Evolutionary conservation across 2,113 vertebrate genomes (phyloP).

Genomic region (Syngnathoides biaculeatus): DNA sequence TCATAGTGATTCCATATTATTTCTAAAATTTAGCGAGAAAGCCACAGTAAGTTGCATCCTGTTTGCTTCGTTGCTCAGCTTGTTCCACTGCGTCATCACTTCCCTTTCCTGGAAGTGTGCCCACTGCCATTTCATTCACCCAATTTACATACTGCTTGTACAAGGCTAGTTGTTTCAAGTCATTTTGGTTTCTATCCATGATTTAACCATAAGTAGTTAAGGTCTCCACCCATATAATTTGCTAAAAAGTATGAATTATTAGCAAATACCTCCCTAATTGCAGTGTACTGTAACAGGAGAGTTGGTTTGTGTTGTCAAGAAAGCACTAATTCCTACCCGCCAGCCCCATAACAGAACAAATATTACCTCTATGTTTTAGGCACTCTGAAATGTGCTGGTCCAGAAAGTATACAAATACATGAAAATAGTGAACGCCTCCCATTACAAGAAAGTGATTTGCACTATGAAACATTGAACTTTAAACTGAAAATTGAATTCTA

Average conservation of each 20-base stretch:
- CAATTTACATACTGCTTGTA: slow-evolving; percentile 60
- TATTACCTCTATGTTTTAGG: too few species aligned
- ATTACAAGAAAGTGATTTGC: not conserved
- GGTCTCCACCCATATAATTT: not conserved
- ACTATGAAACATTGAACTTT: not conserved
- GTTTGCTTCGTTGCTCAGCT: slow-evolving; percentile 68
- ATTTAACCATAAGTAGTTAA: slow-evolving; percentile 2
- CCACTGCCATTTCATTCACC: slow-evolving; percentile 43
- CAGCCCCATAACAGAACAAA: not conserved
- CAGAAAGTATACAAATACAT: slow-evolving; percentile 1
- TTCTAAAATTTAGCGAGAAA: slow-evolving; percentile 70
- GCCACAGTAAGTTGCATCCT: slow-evolving; percentile 73
- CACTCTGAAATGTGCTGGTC: too few species aligned
- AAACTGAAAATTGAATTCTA: too few species aligned
- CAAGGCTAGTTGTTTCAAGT: slow-evolving; percentile 22
- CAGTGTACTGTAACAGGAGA: not conserved
- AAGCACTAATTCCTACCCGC: not conserved
- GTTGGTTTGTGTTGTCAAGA: not conserved
- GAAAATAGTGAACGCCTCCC: not conserved
- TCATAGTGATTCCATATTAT: slow-evolving; percentile 54
- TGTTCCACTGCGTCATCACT: slow-evolving; percentile 69
- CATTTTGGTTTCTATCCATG: slow-evolving; percentile 12
- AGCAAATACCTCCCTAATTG: not conserved
- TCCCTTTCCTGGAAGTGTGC: slow-evolving; percentile 76
- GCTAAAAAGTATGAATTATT: not conserved